Evolutionary conservation across 2,888 invertebrate genomes (phyloP).

Genomic region (Andrena bucephala): DNA sequence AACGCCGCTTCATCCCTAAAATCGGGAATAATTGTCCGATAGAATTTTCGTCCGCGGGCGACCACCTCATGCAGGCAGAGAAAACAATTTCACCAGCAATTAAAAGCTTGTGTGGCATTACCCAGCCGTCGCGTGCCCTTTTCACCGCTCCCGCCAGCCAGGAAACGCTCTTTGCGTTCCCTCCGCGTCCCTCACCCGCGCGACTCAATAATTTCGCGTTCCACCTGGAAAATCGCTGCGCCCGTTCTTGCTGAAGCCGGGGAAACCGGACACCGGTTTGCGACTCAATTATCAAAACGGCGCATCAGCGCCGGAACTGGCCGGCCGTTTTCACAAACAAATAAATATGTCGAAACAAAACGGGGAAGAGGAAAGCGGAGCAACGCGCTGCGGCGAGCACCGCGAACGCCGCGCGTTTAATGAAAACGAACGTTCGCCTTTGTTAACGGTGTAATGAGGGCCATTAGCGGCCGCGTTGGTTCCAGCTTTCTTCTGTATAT

Average conservation of each 20-base stretch:
- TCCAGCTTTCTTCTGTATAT: background rate
- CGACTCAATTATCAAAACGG: constrained; percentile 41
- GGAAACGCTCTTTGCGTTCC: constrained; percentile 35
- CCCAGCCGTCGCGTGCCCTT: background rate
- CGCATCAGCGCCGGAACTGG: constrained; percentile 3
- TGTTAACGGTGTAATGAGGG: constrained; percentile 13
- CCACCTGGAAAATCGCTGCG: background rate
- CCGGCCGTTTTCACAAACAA: background rate
- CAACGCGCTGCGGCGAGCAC: background rate
- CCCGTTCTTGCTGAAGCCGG: constrained; percentile 2
- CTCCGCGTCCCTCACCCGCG: background rate
- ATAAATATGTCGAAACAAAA: constrained; percentile 13
- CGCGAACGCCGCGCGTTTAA: constrained; percentile 24
- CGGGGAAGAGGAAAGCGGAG: background rate
- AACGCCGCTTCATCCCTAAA: constrained; percentile 33
- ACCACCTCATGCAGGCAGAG: constrained; percentile 22
- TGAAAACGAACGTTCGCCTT: constrained; percentile 37
- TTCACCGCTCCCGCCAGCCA: constrained; percentile 27
- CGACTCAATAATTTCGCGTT: constrained; percentile 42
- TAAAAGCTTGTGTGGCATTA: constrained; percentile 53
- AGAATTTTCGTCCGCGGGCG: background rate
- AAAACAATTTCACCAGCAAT: constrained; percentile 57
- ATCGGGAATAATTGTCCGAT: constrained; percentile 30
- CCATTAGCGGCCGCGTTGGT: constrained; percentile 19
- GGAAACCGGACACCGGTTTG: background rate